These are phyloP conservation scores for Fabriciana adippe DNA, from an alignment of 2,888 invertebrate genomes.

Conservation along the genomic window DNA sequence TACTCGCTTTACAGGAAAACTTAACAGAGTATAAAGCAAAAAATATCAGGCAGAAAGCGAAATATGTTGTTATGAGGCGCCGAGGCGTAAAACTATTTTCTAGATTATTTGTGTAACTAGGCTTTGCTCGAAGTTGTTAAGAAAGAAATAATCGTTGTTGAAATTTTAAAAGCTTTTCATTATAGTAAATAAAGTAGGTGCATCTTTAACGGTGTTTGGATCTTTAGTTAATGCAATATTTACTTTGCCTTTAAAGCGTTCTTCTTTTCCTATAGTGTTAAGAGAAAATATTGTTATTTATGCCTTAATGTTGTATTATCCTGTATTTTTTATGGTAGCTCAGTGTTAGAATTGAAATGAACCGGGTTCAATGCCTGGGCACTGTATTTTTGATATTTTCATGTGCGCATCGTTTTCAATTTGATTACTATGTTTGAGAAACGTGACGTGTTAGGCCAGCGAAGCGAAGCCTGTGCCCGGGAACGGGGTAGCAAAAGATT, in stretches of 20 bases:
- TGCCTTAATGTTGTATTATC: neutral
- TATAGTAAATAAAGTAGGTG: slow-evolving; percentile 43
- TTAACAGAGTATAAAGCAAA: slow-evolving; percentile 44
- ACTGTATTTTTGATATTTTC: too few relatives aligned
- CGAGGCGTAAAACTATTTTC: slow-evolving; percentile 56
- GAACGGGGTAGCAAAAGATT: neutral
- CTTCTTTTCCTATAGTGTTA: neutral
- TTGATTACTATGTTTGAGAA: too few relatives aligned
- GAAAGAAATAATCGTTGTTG: slow-evolving; percentile 58
- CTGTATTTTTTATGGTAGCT: too few relatives aligned
- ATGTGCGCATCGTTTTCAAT: too few relatives aligned
- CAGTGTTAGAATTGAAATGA: too few relatives aligned
- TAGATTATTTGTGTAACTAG: slow-evolving; percentile 62
- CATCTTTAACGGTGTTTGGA: slow-evolving; percentile 34
- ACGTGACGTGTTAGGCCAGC: too few relatives aligned
- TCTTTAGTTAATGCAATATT: slow-evolving; percentile 32
- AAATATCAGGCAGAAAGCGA: slow-evolving; percentile 51
- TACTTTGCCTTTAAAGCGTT: slow-evolving; percentile 26
- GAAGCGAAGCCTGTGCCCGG: too few relatives aligned
- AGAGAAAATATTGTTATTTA: neutral
- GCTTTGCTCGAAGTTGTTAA: slow-evolving; percentile 53
- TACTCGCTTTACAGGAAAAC: slow-evolving; percentile 43
- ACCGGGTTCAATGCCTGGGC: too few relatives aligned
- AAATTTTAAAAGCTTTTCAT: slow-evolving; percentile 61
- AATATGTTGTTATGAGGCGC: slow-evolving; percentile 60